phyloP scores from a whole-genome alignment of 2,113 vertebrate genomes.

The Chlamydotis undulata region DNA sequence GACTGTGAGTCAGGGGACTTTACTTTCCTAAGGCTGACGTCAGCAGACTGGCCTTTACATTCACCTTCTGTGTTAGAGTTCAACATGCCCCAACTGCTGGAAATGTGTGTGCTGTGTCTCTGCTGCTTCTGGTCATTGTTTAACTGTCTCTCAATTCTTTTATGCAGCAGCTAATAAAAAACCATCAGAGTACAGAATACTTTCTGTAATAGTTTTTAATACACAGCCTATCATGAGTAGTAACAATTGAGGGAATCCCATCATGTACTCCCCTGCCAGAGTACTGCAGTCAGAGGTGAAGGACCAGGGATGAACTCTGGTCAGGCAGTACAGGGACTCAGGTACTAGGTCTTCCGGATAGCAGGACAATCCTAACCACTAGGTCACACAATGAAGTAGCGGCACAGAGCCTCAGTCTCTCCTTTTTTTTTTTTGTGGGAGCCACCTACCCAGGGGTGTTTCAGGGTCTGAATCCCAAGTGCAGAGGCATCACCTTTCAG shows the following conservation, averaged over 20 bases:
- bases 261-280: not conserved
- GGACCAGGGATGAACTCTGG: not conserved
- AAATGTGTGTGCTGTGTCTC: not conserved
- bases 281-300: not conserved
- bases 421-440: not conserved
- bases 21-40: rapidly evolving
- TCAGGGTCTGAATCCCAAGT: not conserved
- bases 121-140: not conserved
- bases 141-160: not conserved
- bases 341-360: not conserved
- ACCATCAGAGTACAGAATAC: not conserved
- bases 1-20: not conserved
- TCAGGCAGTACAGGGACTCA: not conserved
- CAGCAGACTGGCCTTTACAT: not conserved
- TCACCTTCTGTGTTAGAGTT: not conserved
- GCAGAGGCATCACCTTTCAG: not conserved
- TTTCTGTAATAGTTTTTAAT: not conserved
- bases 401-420: not conserved
- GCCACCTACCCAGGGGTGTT: not conserved
- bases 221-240: not conserved
- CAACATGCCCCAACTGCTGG: not conserved
- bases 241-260: not conserved
- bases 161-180: not conserved
- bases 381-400: not conserved
- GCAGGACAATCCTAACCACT: not conserved